Percentiles rank a stretch among this genome's conserved stretches.
These are phyloP conservation scores for Coccyzus lansbergi DNA, from an alignment of 2,797 vertebrate genomes.

Conservation along the genomic window DNA sequence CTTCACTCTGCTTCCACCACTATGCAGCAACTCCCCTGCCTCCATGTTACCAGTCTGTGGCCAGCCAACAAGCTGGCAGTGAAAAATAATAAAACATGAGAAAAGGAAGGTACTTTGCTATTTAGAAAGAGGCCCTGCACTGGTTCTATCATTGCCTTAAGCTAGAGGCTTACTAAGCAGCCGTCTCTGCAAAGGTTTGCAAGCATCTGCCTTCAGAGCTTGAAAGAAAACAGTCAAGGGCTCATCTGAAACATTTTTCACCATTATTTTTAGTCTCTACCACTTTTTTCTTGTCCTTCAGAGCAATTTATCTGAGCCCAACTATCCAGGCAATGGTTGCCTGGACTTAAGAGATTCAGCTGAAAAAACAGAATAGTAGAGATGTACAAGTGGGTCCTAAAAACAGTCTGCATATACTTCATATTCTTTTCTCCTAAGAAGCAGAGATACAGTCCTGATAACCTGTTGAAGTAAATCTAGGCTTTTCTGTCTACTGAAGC, in stretches of 20 bases:
- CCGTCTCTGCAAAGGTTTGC: background rate
- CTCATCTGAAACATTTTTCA: background rate
- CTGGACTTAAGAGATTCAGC: background rate
- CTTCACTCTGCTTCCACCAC: background rate
- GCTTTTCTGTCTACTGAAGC: background rate
- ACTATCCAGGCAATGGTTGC: background rate
- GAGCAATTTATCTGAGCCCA: background rate
- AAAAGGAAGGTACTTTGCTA: background rate
- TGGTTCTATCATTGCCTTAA: rapidly evolving
- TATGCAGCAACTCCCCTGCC: background rate
- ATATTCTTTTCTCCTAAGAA: background rate
- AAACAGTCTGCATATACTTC: background rate
- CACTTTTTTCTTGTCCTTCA: too few species aligned
- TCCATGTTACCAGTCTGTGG: background rate
- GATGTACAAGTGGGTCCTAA: background rate
- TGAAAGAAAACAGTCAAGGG: background rate
- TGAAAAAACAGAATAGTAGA: background rate
- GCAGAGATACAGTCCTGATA: background rate
- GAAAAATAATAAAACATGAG: background rate
- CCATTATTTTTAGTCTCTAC: background rate
- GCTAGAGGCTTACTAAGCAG: background rate
- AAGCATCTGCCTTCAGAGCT: background rate
- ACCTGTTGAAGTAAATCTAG: background rate
- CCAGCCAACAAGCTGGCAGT: background rate
- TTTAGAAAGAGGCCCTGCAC: background rate